A percentile compares a stretch with the other conserved stretches of the same genome.
Evolutionary conservation across 2,888 invertebrate genomes (phyloP).

Genomic region (Scrobipalpa costella): DNA sequence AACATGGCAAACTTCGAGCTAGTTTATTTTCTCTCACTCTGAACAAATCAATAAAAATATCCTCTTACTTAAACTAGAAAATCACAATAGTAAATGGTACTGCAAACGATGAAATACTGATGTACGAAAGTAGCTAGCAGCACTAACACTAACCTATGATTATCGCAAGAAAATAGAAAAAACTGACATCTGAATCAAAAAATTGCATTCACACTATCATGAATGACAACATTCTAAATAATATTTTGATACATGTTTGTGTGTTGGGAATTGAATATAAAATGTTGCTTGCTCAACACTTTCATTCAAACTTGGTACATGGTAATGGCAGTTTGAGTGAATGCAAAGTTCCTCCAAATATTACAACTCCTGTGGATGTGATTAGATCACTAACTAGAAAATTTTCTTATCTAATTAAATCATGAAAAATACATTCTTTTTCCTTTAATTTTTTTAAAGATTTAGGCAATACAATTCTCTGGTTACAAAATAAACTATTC

Average conservation of each 20-base stretch:
- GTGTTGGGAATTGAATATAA: background rate
- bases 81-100: constrained; percentile 72
- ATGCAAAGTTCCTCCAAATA: background rate
- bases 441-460: too few relatives aligned
- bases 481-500: too few relatives aligned
- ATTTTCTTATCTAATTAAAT: background rate
- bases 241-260: too few relatives aligned
- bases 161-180: too few relatives aligned
- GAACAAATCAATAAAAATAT: constrained; percentile 77
- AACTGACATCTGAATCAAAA: background rate
- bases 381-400: background rate
- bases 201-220: too few relatives aligned
- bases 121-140: constrained; percentile 65
- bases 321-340: background rate
- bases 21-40: constrained; percentile 70
- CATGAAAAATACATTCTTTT: too few relatives aligned
- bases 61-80: constrained; percentile 71
- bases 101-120: constrained; percentile 62
- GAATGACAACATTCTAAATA: background rate
- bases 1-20: constrained; percentile 54
- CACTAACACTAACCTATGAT: constrained; percentile 50
- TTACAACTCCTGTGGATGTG: background rate
- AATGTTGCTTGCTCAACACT: background rate
- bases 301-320: background rate
- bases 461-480: too few relatives aligned